Evolutionary conservation across 2,888 invertebrate genomes (phyloP), one percentile per base, ranked within the genome.

Genomic region (Tenthredo mesomela): DNA sequence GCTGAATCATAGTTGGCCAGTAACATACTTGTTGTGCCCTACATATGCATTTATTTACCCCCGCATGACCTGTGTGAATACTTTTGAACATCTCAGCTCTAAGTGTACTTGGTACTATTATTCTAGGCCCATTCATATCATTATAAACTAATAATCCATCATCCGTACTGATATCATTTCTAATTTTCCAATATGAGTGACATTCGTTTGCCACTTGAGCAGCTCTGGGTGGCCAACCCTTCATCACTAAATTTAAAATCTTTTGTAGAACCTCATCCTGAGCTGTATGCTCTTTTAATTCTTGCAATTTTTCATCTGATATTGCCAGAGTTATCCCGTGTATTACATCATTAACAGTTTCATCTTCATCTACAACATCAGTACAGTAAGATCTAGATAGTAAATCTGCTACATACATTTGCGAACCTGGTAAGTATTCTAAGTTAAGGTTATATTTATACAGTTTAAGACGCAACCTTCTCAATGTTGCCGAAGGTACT

Each of bases 211-310:
- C 33, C 21, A 88, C 50, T 83, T 85, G 67, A 12, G 9, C 82
- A 65, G 84, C 85, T 77, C 86, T 86, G 21, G 84, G 82, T 33
- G 88, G 88, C 88, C 88, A 88, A 7, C 87, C 88, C 21, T 85
- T 61, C 10, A 40, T n/a, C 50, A 86, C 82, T 40, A 85, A 86
- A 50, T 84, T 71, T 67, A 84, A 50, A 2, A 88, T 84, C 75
- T 50, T 58, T 82, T 86, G 84, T 29, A 87, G 67, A 47, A 84
- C 86, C 15, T 43, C 21, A 82, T 87, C 86, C 12, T 82, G 70
- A 9, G 29, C 58, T 12, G 87, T 87, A 70, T 86, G 84, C 12
- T 71, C 21, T 82, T 85, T 77, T 67, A 88, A 58, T 71, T 84
- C 73, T 85, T 87, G 77, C 73, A 82, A 1, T 84, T 78, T 84